Conservation (phyloP, 2,888 invertebrate genomes). For the Autographa pulchrina region DNA sequence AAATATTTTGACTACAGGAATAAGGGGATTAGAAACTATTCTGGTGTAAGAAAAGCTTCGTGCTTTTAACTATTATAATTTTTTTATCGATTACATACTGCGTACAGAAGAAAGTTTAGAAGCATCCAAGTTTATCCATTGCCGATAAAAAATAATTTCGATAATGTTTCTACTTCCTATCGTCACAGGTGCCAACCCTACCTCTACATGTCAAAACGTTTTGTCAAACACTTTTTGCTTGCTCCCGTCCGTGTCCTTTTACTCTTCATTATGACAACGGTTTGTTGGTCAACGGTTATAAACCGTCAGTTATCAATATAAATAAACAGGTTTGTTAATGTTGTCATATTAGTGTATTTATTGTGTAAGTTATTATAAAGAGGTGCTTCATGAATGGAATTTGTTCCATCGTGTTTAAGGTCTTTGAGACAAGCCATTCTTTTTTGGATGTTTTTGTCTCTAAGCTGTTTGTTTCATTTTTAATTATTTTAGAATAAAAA, state of each 20-base stretch:
- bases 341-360: neutral
- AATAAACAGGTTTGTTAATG: conserved; percentile 7
- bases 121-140: neutral
- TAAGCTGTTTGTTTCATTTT: no score
- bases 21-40: no score
- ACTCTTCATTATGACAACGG: conserved; percentile 67
- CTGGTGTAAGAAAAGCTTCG: no score
- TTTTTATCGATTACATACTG: no score
- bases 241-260: conserved; percentile 68
- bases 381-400: no score
- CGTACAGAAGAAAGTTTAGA: no score
- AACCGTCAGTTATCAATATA: conserved; percentile 21
- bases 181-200: conserved; percentile 64
- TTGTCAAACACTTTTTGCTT: conserved; percentile 70
- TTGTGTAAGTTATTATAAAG: neutral
- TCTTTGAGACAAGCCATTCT: no score
- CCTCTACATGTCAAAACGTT: conserved; percentile 68
- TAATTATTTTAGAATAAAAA: no score
- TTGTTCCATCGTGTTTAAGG: no score
- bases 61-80: no score
- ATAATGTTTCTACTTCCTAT: conserved; percentile 25
- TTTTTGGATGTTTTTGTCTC: no score
- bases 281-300: conserved; percentile 63
- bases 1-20: no score
- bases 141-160: conserved; percentile 8